Evolutionary conservation across 2,797 vertebrate genomes (phyloP).

Genomic region (Darevskia nairensis): DNA sequence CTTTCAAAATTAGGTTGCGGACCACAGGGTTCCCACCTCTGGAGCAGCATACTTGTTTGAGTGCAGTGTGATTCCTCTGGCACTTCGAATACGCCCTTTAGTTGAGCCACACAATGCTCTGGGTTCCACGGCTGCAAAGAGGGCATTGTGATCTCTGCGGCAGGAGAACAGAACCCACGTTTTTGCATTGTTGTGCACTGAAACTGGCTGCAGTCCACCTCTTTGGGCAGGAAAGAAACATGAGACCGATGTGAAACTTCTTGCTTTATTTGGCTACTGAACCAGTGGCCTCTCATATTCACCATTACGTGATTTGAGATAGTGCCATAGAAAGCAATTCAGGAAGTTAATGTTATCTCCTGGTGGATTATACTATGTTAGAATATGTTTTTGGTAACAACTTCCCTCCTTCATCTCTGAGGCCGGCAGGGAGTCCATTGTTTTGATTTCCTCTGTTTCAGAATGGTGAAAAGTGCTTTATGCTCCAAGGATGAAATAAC

Average conservation of each 20-base stretch:
- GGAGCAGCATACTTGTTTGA: no score
- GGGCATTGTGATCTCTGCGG: accelerated
- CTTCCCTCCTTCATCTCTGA: neutral
- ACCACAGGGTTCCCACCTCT: neutral
- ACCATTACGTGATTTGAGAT: neutral
- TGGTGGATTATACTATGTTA: neutral
- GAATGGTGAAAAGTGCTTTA: neutral
- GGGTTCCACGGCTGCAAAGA: accelerated
- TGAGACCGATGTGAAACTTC: neutral
- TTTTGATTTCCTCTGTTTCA: neutral
- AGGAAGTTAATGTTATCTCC: neutral
- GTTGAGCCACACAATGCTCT: neutral
- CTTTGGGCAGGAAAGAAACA: accelerated
- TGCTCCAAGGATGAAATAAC: neutral
- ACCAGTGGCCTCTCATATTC: neutral
- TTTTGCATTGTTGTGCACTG: accelerated
- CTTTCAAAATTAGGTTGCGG: neutral
- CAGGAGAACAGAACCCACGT: accelerated
- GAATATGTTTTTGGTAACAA: accelerated
- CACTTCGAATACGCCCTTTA: neutral
- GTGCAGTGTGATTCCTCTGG: no score
- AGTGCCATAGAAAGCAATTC: accelerated
- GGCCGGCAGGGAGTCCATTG: neutral
- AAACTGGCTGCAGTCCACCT: neutral
- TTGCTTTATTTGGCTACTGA: neutral